These are phyloP conservation scores for Parazoanthus swiftii DNA, from an alignment of 92 coral and sea anemone genomes.

Conservation along the genomic window DNA sequence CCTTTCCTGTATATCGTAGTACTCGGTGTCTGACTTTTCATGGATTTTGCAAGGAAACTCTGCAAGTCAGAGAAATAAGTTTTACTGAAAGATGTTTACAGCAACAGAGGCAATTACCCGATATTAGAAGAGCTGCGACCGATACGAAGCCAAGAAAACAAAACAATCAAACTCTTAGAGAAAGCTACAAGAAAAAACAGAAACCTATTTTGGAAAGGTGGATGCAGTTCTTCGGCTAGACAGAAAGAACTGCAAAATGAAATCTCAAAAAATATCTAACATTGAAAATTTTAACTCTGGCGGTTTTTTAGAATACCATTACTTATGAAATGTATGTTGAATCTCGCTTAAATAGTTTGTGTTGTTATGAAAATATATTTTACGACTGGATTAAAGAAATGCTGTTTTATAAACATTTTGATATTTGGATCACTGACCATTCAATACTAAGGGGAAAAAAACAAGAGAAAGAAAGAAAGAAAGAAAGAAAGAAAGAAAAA, in stretches of 20 bases:
- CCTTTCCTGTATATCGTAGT: background rate
- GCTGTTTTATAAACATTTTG: no score
- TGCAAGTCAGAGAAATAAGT: conserved; percentile 1
- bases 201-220: conserved; percentile 22
- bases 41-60: conserved; percentile 3
- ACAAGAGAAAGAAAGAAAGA: no score
- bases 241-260: background rate
- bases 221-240: conserved; percentile 38
- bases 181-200: background rate
- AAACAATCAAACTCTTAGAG: background rate
- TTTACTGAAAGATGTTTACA: background rate
- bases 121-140: background rate
- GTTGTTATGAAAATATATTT: background rate
- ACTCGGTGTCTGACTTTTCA: conserved; percentile 6
- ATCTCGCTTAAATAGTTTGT: background rate
- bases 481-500: no score
- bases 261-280: no score
- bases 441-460: no score
- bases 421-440: no score
- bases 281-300: background rate
- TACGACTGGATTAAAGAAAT: background rate
- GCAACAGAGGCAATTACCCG: background rate
- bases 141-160: conserved; percentile 1
- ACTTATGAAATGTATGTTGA: background rate
- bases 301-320: background rate